Evolutionary conservation across 2,888 invertebrate genomes (phyloP).

Genomic region (Dione juno): DNA sequence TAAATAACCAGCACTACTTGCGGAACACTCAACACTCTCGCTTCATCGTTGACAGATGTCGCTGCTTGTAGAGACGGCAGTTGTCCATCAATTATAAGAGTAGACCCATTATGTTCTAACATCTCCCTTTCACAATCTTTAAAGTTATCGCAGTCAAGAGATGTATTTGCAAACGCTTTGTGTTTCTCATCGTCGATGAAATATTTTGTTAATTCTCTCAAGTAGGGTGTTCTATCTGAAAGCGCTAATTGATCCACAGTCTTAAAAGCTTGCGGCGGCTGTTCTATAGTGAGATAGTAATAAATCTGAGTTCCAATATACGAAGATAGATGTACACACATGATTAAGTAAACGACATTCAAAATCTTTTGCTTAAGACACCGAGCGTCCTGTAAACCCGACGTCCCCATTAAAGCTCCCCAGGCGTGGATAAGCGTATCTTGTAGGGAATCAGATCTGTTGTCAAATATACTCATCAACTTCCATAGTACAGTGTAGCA

Average conservation of each 20-base stretch:
- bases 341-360: conserved; percentile 59
- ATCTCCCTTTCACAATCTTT: conserved; percentile 54
- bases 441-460: conserved; percentile 49
- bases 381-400: conserved; percentile 56
- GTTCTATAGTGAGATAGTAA: conserved; percentile 64
- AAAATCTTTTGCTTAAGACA: conserved; percentile 64
- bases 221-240: conserved; percentile 57
- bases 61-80: conserved; percentile 58
- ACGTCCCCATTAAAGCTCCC: conserved; percentile 64
- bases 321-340: conserved; percentile 62
- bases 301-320: conserved; percentile 67
- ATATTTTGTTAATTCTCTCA: conserved; percentile 51
- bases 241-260: conserved; percentile 59
- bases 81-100: conserved; percentile 56
- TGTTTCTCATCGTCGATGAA: conserved; percentile 60
- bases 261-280: conserved; percentile 59
- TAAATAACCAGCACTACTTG: conserved; percentile 63
- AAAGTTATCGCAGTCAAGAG: conserved; percentile 57
- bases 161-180: conserved; percentile 54
- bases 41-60: conserved; percentile 64
- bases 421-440: conserved; percentile 60
- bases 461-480: conserved; percentile 56
- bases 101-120: conserved; percentile 58
- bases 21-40: conserved; percentile 55
- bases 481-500: conserved; percentile 59